phyloP scores from a whole-genome alignment of 2,888 invertebrate genomes.

The Eristalis intricaria region DNA sequence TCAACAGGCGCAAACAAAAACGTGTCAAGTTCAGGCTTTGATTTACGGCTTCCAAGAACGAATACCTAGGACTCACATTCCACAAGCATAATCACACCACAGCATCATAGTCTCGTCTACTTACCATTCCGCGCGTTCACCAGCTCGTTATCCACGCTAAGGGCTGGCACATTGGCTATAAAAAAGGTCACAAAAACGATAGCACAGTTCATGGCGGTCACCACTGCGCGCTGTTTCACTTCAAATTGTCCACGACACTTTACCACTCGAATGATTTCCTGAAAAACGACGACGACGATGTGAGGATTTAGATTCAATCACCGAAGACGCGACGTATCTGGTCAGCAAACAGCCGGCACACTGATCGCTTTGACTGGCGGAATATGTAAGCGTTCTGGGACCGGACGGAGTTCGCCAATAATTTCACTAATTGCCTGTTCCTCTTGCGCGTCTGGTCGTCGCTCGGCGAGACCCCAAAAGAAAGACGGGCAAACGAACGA shows the following conservation, averaged over 20 bases:
- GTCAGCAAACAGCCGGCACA: conserved; percentile 1
- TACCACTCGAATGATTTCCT: not conserved
- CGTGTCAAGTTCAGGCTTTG: conserved; percentile 65
- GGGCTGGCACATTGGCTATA: conserved; percentile 49
- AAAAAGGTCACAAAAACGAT: conserved; percentile 68
- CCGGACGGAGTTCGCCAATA: conserved; percentile 24
- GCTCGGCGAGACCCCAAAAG: conserved; percentile 6
- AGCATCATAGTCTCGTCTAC: conserved; percentile 51
- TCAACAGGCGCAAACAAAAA: conserved; percentile 34
- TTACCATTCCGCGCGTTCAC: conserved; percentile 81
- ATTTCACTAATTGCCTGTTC: conserved; percentile 40
- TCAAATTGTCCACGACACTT: conserved; percentile 51
- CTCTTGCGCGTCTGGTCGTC: conserved; percentile 5
- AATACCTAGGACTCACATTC: conserved; percentile 11
- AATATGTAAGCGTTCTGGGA: conserved; percentile 24
- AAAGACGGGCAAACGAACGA: not conserved
- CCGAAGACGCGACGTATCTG: not conserved
- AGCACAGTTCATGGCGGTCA: conserved; percentile 64
- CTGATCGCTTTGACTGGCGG: conserved; percentile 11
- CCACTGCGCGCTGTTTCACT: conserved; percentile 61
- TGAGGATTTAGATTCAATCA: not conserved
- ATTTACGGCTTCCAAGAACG: conserved; percentile 39
- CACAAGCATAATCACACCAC: not conserved
- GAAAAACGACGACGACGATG: not conserved
- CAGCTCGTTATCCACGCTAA: conserved; percentile 80